phyloP scores from a whole-genome alignment of 1,140 invertebrate species.

The Helicoverpa zea region DNA sequence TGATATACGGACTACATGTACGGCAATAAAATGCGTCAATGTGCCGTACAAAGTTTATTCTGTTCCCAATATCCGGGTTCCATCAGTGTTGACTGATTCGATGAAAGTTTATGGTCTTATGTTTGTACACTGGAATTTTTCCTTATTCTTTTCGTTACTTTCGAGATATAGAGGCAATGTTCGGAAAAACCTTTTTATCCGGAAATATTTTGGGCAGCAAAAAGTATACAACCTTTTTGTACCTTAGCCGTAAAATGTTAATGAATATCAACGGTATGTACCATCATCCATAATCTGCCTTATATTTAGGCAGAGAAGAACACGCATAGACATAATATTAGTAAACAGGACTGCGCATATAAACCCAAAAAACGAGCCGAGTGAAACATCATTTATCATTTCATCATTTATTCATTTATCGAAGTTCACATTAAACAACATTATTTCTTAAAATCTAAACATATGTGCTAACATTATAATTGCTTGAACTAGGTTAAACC shows the following conservation, averaged over 20 bases:
- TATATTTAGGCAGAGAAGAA: no score
- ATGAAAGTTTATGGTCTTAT: conserved; percentile 30
- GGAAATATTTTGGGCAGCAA: neutral
- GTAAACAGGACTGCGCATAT: no score
- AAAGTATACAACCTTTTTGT: neutral
- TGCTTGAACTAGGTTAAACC: no score
- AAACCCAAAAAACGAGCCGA: no score
- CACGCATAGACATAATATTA: no score
- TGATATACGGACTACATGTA: conserved; percentile 15
- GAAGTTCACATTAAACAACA: no score
- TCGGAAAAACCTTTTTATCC: neutral
- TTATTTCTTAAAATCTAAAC: no score
- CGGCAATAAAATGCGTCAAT: neutral
- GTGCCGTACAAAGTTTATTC: conserved; percentile 16
- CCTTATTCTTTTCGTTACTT: conserved; percentile 27
- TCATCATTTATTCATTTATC: no score
- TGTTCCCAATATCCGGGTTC: conserved; percentile 33
- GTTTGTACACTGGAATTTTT: neutral
- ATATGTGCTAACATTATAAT: no score
- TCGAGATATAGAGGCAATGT: neutral
- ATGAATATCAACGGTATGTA: neutral
- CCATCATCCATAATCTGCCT: no score
- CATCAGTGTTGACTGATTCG: conserved; percentile 30
- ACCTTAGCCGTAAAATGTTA: neutral
- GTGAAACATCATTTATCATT: no score